Evolutionary conservation across 2,888 invertebrate genomes (phyloP).

Genomic region (Apamea anceps): DNA sequence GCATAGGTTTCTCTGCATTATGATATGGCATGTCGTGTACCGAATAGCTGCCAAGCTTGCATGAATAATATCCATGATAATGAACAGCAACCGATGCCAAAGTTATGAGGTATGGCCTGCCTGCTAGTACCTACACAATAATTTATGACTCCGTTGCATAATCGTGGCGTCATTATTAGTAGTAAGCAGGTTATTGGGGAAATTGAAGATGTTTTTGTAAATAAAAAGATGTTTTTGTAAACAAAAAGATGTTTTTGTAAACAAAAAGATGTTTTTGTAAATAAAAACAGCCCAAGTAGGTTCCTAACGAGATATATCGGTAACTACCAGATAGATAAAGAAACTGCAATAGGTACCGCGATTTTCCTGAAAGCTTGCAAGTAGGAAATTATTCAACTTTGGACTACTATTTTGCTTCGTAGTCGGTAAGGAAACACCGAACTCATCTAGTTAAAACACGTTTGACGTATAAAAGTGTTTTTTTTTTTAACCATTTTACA

Average conservation of each 20-base stretch:
- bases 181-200: constrained; percentile 7
- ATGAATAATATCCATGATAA: constrained; percentile 81
- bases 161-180: constrained; percentile 25
- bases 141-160: constrained; percentile 55
- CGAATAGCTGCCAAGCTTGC: constrained; percentile 69
- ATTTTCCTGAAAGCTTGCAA: not conserved
- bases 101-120: constrained; percentile 66
- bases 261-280: no score
- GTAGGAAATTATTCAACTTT: not conserved
- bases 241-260: not conserved
- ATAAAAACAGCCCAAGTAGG: no score
- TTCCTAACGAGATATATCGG: not conserved
- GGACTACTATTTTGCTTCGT: not conserved
- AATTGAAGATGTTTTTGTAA: constrained; percentile 1
- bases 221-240: not conserved
- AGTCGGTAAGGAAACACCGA: not conserved
- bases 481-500: not conserved
- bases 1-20: constrained; percentile 75
- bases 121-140: constrained; percentile 39
- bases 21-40: constrained; percentile 74
- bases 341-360: not conserved
- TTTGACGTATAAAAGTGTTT: not conserved
- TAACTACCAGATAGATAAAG: not conserved
- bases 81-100: constrained; percentile 72
- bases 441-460: not conserved